phyloP scores from a whole-genome alignment of 35 echinoderm and acorn worm genomes.

The Lytechinus variegatus region DNA sequence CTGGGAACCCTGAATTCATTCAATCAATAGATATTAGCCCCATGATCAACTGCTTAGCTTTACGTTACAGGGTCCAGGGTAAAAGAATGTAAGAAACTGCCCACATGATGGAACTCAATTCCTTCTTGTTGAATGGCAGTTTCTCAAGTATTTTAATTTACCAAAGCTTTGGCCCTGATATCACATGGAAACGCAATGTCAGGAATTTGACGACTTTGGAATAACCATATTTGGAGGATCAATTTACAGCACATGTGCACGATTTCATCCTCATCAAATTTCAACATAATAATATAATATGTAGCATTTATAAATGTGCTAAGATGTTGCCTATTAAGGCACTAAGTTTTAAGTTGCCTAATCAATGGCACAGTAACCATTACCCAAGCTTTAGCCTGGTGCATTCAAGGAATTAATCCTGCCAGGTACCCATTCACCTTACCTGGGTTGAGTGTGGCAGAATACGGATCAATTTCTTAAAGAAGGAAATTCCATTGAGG shows the following conservation, averaged over 20 bases:
- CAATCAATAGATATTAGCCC: background rate
- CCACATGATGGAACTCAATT: background rate
- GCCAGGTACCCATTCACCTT: too few species aligned
- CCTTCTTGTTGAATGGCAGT: background rate
- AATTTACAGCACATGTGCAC: background rate
- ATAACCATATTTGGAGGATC: background rate
- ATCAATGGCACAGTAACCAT: too few species aligned
- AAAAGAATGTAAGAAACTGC: background rate
- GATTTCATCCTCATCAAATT: background rate
- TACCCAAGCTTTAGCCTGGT: too few species aligned
- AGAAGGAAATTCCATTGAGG: too few species aligned
- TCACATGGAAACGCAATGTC: slow-evolving; percentile 38
- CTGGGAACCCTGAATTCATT: too few species aligned
- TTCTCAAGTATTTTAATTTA: slow-evolving; percentile 52
- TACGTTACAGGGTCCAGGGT: background rate
- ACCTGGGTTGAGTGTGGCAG: too few species aligned
- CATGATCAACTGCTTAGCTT: background rate
- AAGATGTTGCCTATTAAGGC: too few species aligned
- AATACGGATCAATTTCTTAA: too few species aligned
- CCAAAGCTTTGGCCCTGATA: slow-evolving; percentile 76
- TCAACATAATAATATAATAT: too few species aligned
- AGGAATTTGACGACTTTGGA: slow-evolving; percentile 84
- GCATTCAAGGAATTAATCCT: too few species aligned
- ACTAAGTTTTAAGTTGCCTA: too few species aligned
- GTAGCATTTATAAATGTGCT: too few species aligned